Percentiles rank a stretch among this genome's conserved stretches.
phyloP scores from a whole-genome alignment of 2,797 vertebrate species.

The Rhinogobio ventralis region DNA sequence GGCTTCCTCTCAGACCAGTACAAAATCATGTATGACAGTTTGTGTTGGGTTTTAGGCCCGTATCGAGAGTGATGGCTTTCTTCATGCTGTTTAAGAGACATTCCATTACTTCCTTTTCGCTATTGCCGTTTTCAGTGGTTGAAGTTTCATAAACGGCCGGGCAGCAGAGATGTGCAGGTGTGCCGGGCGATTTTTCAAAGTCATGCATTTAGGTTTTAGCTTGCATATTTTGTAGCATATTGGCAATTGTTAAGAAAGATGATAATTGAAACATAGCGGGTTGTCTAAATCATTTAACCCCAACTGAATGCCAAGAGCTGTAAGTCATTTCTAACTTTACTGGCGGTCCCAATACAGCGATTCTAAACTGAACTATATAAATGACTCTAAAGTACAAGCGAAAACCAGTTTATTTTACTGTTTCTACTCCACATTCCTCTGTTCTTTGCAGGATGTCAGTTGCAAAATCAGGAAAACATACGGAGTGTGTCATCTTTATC shows the following conservation, averaged over 20 bases:
- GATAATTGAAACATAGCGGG: slow-evolving; percentile 36
- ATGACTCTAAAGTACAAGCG: slow-evolving; percentile 28
- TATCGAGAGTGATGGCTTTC: slow-evolving; percentile 26
- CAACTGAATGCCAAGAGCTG: slow-evolving; percentile 29
- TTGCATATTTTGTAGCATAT: background rate
- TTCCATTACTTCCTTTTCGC: slow-evolving; percentile 3
- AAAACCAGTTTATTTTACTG: slow-evolving; percentile 54
- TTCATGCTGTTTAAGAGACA: background rate
- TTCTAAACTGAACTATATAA: slow-evolving; percentile 24
- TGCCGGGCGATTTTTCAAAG: background rate
- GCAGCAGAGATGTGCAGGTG: slow-evolving; percentile 20
- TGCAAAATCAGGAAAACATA: background rate
- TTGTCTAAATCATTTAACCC: slow-evolving; percentile 27
- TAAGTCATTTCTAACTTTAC: slow-evolving; percentile 39
- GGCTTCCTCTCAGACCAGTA: slow-evolving; percentile 47
- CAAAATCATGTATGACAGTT: slow-evolving; percentile 41
- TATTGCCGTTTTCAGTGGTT: background rate
- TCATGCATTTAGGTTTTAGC: slow-evolving; percentile 10
- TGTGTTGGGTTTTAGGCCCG: background rate
- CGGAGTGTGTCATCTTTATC: slow-evolving; percentile 20
- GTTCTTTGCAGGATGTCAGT: slow-evolving; percentile 3
- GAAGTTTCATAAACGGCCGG: background rate
- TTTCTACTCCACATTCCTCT: slow-evolving; percentile 35
- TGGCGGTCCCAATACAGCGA: slow-evolving; percentile 34
- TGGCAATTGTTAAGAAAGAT: slow-evolving; percentile 10